Conservation (phyloP, 2,113 vertebrate genomes). For the Larimichthys polyactis region DNA sequence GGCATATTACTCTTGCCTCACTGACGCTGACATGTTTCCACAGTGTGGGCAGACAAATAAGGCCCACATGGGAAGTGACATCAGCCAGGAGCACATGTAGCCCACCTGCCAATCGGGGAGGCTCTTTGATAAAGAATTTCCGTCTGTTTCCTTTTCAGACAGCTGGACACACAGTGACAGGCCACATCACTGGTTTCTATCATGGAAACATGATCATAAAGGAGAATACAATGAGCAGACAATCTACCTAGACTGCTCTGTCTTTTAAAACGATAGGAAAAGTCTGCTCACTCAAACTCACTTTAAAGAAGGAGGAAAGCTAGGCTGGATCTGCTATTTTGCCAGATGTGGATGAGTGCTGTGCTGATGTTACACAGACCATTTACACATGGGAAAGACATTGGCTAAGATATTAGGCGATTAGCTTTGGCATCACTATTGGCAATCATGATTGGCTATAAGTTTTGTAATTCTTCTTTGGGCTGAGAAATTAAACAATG, state of each 20-base stretch:
- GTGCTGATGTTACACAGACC: constrained; percentile 38
- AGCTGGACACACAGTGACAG: constrained; percentile 19
- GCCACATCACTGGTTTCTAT: constrained; percentile 54
- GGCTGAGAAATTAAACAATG: constrained; percentile 3
- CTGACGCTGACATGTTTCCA: constrained; percentile 68
- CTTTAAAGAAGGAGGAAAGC: constrained; percentile 33
- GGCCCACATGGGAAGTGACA: constrained; percentile 67
- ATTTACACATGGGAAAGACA: constrained; percentile 25
- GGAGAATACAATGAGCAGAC: constrained; percentile 59
- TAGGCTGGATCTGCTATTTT: constrained; percentile 20
- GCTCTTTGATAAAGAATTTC: constrained; percentile 43
- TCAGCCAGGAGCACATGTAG: constrained; percentile 55
- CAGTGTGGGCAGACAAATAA: constrained; percentile 62
- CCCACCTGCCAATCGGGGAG: constrained; percentile 63
- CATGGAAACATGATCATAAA: constrained; percentile 69
- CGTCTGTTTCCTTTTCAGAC: constrained; percentile 42
- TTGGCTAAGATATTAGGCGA: constrained; percentile 24
- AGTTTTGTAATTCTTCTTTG: not conserved
- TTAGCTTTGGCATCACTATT: constrained; percentile 24
- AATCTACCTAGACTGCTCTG: constrained; percentile 54
- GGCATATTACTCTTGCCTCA: constrained; percentile 55
- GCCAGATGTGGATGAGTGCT: constrained; percentile 62
- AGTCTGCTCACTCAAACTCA: constrained; percentile 53
- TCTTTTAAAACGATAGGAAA: constrained; percentile 66
- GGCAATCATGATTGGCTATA: not conserved